phyloP scores from a whole-genome alignment of 2,888 invertebrate species.

The Embidobia sp. region DNA sequence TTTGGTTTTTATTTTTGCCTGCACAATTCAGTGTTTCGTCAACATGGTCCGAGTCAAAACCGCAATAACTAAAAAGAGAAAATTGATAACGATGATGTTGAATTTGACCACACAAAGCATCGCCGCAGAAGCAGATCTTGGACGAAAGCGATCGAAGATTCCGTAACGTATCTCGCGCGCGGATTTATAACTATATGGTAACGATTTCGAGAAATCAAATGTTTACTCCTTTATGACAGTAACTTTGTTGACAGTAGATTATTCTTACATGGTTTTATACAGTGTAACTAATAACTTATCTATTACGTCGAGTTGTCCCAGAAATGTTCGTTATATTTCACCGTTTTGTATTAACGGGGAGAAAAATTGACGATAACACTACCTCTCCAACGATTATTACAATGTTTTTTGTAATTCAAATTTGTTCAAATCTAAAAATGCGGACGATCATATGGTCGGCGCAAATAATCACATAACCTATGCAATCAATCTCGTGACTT shows the following conservation, averaged over 20 bases:
- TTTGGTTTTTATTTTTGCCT: too few relatives aligned
- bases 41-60: slow-evolving; percentile 39
- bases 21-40: slow-evolving; percentile 49
- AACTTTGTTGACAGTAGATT: slow-evolving; percentile 58
- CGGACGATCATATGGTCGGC: too few relatives aligned
- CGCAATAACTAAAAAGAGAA: slow-evolving; percentile 18
- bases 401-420: too few relatives aligned
- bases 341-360: slow-evolving; percentile 47
- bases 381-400: too few relatives aligned
- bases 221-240: slow-evolving; percentile 53
- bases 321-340: slow-evolving; percentile 48
- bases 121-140: slow-evolving; percentile 65
- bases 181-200: slow-evolving; percentile 55
- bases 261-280: slow-evolving; percentile 40
- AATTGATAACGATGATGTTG: slow-evolving; percentile 60
- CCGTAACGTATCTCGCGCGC: slow-evolving; percentile 60
- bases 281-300: slow-evolving; percentile 38
- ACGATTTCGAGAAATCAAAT: slow-evolving; percentile 44
- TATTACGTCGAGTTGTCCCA: slow-evolving; percentile 48
- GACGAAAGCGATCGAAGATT: slow-evolving; percentile 61
- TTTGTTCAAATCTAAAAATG: too few relatives aligned
- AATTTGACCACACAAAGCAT: slow-evolving; percentile 59
- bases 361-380: slow-evolving; percentile 47
- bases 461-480: neutral
- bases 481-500: slow-evolving; percentile 2